Percentiles rank a stretch among this genome's conserved stretches.
Evolutionary conservation across 1,140 invertebrate genomes (phyloP).

Genomic region (Anoplolepis gracilipes): DNA sequence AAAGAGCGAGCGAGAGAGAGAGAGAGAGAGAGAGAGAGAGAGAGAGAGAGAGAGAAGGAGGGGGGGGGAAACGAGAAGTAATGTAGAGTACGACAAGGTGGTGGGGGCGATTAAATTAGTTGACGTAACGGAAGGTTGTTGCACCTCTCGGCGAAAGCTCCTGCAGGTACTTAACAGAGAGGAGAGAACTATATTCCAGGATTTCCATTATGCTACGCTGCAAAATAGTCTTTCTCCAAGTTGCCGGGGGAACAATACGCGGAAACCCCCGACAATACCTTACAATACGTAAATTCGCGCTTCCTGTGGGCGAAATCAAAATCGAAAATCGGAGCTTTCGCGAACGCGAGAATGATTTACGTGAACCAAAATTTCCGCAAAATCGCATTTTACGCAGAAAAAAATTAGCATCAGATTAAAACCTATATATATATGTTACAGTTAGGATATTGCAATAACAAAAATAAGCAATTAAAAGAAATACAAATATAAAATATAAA

Average conservation of each 20-base stretch:
- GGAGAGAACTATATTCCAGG: constrained; percentile 49
- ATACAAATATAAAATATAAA: no score
- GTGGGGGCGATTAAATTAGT: constrained; percentile 47
- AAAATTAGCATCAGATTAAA: no score
- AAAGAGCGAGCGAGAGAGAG: no score
- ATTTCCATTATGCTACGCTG: constrained; percentile 60
- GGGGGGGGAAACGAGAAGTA: constrained; percentile 39
- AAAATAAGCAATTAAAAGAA: no score
- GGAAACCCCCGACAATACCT: background rate
- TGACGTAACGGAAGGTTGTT: constrained; percentile 58
- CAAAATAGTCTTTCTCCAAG: constrained; percentile 67
- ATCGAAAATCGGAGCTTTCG: constrained; percentile 17
- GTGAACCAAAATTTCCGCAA: background rate
- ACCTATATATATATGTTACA: no score
- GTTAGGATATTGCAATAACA: no score
- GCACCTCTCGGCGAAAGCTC: constrained; percentile 51
- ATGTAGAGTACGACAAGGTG: constrained; percentile 2
- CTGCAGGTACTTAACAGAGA: constrained; percentile 68
- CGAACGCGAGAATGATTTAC: background rate
- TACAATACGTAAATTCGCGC: constrained; percentile 45
- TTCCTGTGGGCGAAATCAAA: constrained; percentile 31
- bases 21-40: constrained; percentile 25
- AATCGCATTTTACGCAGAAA: background rate
- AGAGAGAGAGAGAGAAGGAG: background rate
- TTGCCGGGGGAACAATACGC: constrained; percentile 49